phyloP scores from a whole-genome alignment of 64 coral and sea anemone species.

The Dendrophyllia cribrosa region DNA sequence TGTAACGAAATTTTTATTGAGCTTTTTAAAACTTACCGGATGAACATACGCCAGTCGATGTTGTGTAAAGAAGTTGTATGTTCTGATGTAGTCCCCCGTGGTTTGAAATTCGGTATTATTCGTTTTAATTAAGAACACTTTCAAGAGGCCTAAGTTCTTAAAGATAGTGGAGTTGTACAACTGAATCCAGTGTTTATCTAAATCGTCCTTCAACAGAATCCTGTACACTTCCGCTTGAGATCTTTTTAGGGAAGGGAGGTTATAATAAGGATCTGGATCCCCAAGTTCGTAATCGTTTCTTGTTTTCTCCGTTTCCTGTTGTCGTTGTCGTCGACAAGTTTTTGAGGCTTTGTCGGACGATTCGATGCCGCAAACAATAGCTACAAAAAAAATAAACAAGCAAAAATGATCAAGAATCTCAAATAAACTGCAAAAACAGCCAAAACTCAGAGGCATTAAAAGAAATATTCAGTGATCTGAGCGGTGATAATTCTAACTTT shows the following conservation, averaged over 20 bases:
- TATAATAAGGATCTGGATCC: too few species aligned
- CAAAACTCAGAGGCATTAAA: not conserved
- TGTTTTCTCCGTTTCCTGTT: not conserved
- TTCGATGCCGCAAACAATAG: not conserved
- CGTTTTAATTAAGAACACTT: not conserved
- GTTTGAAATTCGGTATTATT: not conserved
- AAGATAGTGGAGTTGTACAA: constrained; percentile 48
- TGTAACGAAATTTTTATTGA: too few species aligned
- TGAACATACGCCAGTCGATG: not conserved
- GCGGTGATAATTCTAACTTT: too few species aligned
- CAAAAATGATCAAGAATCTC: too few species aligned
- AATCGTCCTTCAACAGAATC: not conserved
- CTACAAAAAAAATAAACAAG: not conserved
- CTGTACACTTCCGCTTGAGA: not conserved
- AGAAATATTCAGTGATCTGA: not conserved
- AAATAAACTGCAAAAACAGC: not conserved
- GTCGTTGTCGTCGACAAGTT: not conserved
- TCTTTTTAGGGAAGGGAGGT: not conserved
- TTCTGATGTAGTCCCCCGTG: constrained; percentile 4
- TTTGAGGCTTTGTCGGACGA: constrained; percentile 17
- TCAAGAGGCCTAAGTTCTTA: constrained; percentile 30
- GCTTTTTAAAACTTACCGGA: not conserved
- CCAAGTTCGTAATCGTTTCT: not conserved
- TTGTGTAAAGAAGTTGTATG: constrained; percentile 39
- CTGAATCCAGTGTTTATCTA: constrained; percentile 50